A percentile compares a stretch with the other conserved stretches of the same genome.
Conservation (phyloP, 2,888 invertebrate genomes). For the Hirtodrosophila duncani region DNA sequence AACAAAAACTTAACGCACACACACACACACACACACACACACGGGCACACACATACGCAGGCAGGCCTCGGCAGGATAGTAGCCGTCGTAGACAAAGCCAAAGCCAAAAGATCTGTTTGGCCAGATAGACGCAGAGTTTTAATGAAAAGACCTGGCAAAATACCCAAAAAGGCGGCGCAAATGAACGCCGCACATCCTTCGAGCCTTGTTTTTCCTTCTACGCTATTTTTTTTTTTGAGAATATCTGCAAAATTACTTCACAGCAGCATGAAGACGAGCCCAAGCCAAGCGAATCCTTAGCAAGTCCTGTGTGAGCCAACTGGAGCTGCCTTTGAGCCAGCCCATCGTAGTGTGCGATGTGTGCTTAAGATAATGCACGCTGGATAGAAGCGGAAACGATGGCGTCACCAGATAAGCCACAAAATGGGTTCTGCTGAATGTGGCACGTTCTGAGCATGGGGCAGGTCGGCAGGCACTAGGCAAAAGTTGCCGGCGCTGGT, state of each 20-base stretch:
- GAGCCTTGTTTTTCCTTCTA: background rate
- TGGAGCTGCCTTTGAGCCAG: no score
- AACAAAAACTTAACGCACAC: conserved; percentile 42
- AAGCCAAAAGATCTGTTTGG: conserved; percentile 56
- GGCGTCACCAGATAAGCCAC: conserved; percentile 50
- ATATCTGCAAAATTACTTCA: no score
- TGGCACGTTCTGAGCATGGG: no score
- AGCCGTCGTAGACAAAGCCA: conserved; percentile 24
- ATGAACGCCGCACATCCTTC: no score
- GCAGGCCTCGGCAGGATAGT: conserved; percentile 8
- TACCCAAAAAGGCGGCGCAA: conserved; percentile 4
- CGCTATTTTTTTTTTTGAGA: no score
- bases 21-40: background rate
- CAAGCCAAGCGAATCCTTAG: no score
- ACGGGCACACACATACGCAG: background rate
- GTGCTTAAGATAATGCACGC: conserved; percentile 42
- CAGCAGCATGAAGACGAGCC: no score
- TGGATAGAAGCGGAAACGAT: conserved; percentile 48
- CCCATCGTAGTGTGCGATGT: conserved; percentile 43
- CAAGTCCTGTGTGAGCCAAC: no score
- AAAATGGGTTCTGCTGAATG: no score
- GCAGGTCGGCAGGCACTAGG: no score
- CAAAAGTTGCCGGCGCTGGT: no score
- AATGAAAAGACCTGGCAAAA: conserved; percentile 57
- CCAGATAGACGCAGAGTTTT: conserved; percentile 59